Evolutionary conservation across 1,140 invertebrate species (phyloP), one percentile per base, ranked within the genome.

Genomic region (Achroia grisella): DNA sequence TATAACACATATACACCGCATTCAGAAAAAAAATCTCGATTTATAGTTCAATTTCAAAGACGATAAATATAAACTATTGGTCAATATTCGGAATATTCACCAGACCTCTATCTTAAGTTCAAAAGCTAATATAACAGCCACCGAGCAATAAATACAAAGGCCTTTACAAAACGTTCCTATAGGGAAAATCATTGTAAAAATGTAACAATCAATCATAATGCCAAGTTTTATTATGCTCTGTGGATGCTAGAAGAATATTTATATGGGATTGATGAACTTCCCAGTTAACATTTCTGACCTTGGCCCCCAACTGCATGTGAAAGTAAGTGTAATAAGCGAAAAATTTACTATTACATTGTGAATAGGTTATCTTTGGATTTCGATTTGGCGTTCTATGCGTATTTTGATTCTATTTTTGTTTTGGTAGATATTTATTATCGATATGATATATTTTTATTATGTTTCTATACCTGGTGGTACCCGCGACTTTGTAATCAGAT

Each of bases 211-310:
- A 44, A 77, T 77, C 73, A 77, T 52, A 44, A 52, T 69, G 55
- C 57, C 49, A 61, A 65, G 56, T 62, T 65, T 75, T 71, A 73
- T 71, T 67, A 68, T 73, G 53, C 44, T 52, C 56, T 35, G 53
- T 48, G 61, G 71, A 69, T 71, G 59, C 62, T 55, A 52, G 60
- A 42, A 70, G 62, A 75, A 68, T 75, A 75, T 79, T 80, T 80
- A 70, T 70, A 71, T 75, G 58, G 51, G 68, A 77, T 77, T 73
- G 67, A 80, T 75, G 71, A 62, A 67, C 62, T 42, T 48, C 53
- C 44, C 48, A 52, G 54, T 56, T 57, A 66, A 71, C 63, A 66
- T 46, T 45, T 37, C 49, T 74, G 66, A 74, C 70, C 76, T 73
- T 80, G 60, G 56, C 59, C 74, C 52, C 52, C 36, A 35, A 45